phyloP scores from a whole-genome alignment of 2,888 invertebrate genomes.

The Rhagonycha fulva region DNA sequence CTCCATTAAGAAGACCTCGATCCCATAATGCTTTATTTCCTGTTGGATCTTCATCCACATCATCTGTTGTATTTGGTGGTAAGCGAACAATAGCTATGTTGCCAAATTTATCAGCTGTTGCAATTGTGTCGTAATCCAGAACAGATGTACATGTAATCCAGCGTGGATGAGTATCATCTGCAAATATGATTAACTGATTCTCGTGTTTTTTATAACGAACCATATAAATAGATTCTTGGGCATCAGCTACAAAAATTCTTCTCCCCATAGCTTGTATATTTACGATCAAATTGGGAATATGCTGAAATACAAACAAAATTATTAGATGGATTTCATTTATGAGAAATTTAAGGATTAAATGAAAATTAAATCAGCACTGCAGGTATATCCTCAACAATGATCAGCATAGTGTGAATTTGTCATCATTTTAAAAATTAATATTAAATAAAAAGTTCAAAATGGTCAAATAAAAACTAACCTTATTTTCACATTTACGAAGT shows the following conservation, averaged over 20 bases:
- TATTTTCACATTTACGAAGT: slow-evolving; percentile 96
- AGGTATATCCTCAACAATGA: slow-evolving; percentile 36
- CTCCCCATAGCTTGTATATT: slow-evolving; percentile 94
- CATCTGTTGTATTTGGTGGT: slow-evolving; percentile 91
- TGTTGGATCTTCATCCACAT: slow-evolving; percentile 99
- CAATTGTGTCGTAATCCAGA: slow-evolving; percentile 95
- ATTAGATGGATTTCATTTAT: background rate
- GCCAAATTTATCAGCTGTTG: slow-evolving; percentile 97
- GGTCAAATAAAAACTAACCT: slow-evolving; percentile 56
- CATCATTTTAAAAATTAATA: slow-evolving; percentile 39
- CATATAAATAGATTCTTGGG: slow-evolving; percentile 96
- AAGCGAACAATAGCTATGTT: slow-evolving; percentile 90
- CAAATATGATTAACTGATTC: slow-evolving; percentile 97
- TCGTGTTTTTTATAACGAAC: slow-evolving; percentile 93
- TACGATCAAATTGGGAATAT: slow-evolving; percentile 93
- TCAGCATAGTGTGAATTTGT: slow-evolving; percentile 32
- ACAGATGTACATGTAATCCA: slow-evolving; percentile 94
- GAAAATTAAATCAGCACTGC: slow-evolving; percentile 37
- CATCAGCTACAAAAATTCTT: slow-evolving; percentile 92
- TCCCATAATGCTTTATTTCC: slow-evolving; percentile 98
- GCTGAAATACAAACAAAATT: slow-evolving; percentile 58
- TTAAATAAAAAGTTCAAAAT: background rate
- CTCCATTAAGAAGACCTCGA: slow-evolving; percentile 89
- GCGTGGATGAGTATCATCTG: slow-evolving; percentile 96
- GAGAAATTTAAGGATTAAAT: background rate